These are phyloP conservation scores for Platyura marginata DNA, from an alignment of 1,140 invertebrate genomes.

Conservation along the genomic window DNA sequence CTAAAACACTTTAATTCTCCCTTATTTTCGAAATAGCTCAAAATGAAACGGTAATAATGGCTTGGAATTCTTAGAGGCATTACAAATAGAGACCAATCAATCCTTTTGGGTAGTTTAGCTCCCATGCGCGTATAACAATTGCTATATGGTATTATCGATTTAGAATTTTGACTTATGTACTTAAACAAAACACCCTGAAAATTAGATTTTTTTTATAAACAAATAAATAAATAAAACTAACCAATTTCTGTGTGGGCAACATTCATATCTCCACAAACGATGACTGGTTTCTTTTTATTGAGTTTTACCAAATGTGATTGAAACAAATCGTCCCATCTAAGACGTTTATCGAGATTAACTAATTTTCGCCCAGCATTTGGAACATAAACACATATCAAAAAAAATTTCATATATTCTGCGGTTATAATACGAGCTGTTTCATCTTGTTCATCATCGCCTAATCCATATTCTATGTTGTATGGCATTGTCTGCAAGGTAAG, in stretches of 20 bases:
- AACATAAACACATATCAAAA: slow-evolving; percentile 56
- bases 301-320: slow-evolving; percentile 56
- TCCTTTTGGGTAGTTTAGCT: too few relatives aligned
- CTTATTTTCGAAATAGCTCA: too few relatives aligned
- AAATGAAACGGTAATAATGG: too few relatives aligned
- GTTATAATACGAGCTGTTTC: slow-evolving; percentile 86
- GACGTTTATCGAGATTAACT: slow-evolving; percentile 69
- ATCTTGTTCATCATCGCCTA: slow-evolving; percentile 54
- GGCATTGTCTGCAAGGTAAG: slow-evolving; percentile 38
- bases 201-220: too few relatives aligned
- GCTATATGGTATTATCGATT: too few relatives aligned
- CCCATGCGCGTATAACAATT: too few relatives aligned
- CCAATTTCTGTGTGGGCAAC: slow-evolving; percentile 91
- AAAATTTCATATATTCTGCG: slow-evolving; percentile 87
- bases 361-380: slow-evolving; percentile 61
- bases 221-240: too few relatives aligned
- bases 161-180: too few relatives aligned
- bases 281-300: slow-evolving; percentile 81
- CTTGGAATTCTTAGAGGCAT: too few relatives aligned
- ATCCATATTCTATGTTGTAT: slow-evolving; percentile 65
- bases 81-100: too few relatives aligned
- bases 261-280: slow-evolving; percentile 94
- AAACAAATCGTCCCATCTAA: slow-evolving; percentile 80
- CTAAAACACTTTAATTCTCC: too few relatives aligned
- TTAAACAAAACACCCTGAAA: too few relatives aligned